Evolutionary conservation across 1,140 invertebrate species (phyloP), one percentile per base, ranked within the genome.

Genomic region (Gyrodactylus salaris): DNA sequence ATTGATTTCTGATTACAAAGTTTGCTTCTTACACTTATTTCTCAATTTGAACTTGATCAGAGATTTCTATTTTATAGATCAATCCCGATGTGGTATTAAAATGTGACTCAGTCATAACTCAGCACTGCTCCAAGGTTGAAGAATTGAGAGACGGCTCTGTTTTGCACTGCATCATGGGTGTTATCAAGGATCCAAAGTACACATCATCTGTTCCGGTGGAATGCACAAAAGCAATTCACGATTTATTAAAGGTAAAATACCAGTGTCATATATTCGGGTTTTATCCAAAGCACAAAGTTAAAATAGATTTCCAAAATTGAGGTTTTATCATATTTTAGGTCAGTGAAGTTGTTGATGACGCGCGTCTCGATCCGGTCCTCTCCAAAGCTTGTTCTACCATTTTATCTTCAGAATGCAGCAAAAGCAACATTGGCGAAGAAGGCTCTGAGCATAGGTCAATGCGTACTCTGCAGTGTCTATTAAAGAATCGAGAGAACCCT

Each of bases 401-500:
- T 24, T 89, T 90, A 0, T 85, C 87, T 79, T 80, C 75, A 1
- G 73, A 77, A 0, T 82, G 81, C 74, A 75, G 76, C 23, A 77
- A 77, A 74, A 74, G 77, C 25, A 74, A 74, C 23, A 74, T 76
- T 70, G 77, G 76, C 19, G 74, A 79, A 71, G 78, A 76, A 71
- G 70, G 70, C 1, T 24, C 70, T 1, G 20, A 71, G 76, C 77
- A 77, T 77, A 72, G 24, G 71, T 74, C 22, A 34, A 72, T 22
- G 0, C 87, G 88, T 78, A 87, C 93, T 1, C 88, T 97, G 84
- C 87, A 87, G 22, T 97, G 93, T 80, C 83, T 97, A 19, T 88
- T 95, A 86, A 88, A 92, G 76, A 87, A 91, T 74, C 82, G 95
- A 27, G 88, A 88, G 54, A 86, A 87, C 0, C 84, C 85, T 68